Base-by-base conservation (phyloP, 2,113 vertebrate species). In the Hippocampus zosterae region DNA sequence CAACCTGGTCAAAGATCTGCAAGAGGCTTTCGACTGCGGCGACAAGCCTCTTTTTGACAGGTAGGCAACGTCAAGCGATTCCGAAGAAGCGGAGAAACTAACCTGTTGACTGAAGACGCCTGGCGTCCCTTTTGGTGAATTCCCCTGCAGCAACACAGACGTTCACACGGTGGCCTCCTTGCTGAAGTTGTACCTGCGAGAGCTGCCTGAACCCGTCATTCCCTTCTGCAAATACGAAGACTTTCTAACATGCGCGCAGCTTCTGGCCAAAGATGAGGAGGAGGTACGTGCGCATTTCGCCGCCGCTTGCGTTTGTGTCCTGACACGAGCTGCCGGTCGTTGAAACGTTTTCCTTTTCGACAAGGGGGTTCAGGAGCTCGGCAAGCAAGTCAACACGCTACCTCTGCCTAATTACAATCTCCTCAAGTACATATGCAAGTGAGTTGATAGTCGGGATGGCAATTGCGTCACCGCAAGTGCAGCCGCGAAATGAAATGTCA, bases 391-490 rank as follows among this genome's bases (percentile, higher is more conserved):
- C 72, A 93, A 83, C 84, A 92, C 87, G 74, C 94, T 98, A 90
- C 96, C 96, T 78, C 93, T 93, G 65, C 94, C 94, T 9, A 98
- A 98, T 88, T 98, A 93, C 91, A 96, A 96, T 85, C 95, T 98
- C 70, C 93, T 98, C 72, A 95, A 94, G 85, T 98, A 98, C 77
- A 97, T 97, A 89, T 98, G 96, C 95, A 98, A 93, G 96, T 98
- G 89, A 88, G 95, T 91, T 18, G n/a, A 21, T 9, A 3, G 29
- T 15, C 67, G 8, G 5, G 53, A 16, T 16, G 56, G 7, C n/a
- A 13, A 27, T 13, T 57, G 5, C 23, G 29, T 59, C 13, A 10
- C 3, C 8, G 23, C 8, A 37, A n/a, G 9, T 19, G 19, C 33
- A 21, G 40, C 10, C 33, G 16, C 12, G 37, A 62, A 62, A 23